phyloP scores from a whole-genome alignment of 2,888 invertebrate species.

The Byasa hedistus region DNA sequence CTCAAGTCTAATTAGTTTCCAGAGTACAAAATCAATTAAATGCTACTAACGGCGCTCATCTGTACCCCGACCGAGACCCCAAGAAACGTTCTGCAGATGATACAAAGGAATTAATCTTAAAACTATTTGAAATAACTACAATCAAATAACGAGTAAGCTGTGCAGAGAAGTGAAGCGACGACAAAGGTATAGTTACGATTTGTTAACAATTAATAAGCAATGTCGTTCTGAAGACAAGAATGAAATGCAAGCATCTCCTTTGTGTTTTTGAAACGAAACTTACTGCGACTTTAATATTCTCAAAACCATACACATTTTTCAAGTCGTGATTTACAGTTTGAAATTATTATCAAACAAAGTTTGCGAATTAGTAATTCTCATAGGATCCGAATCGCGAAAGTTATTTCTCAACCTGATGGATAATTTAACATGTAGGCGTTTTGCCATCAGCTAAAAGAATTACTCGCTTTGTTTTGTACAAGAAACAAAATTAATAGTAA shows the following conservation, averaged over 20 bases:
- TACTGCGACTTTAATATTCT: slow-evolving; percentile 12
- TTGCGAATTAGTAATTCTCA: too few relatives aligned
- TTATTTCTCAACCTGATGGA: too few relatives aligned
- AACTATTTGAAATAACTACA: slow-evolving; percentile 38
- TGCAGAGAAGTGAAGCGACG: slow-evolving; percentile 30
- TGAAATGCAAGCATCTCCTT: slow-evolving; percentile 13
- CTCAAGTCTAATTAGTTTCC: slow-evolving; percentile 77
- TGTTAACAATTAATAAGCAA: slow-evolving; percentile 30
- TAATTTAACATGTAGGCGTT: too few relatives aligned
- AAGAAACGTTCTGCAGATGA: slow-evolving; percentile 58
- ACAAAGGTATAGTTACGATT: slow-evolving; percentile 27
- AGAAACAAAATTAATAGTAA: too few relatives aligned
- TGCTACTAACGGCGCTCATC: slow-evolving; percentile 54
- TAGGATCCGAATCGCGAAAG: too few relatives aligned
- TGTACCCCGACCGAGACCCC: slow-evolving; percentile 56
- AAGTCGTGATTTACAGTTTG: too few relatives aligned
- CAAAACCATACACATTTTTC: neutral
- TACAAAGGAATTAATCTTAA: slow-evolving; percentile 53
- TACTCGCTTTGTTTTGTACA: too few relatives aligned
- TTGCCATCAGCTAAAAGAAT: too few relatives aligned
- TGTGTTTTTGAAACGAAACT: slow-evolving; percentile 23
- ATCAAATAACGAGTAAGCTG: slow-evolving; percentile 30
- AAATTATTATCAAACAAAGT: too few relatives aligned
- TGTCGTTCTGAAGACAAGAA: slow-evolving; percentile 1
- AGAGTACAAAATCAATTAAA: slow-evolving; percentile 75